phyloP scores from a whole-genome alignment of 2,888 invertebrate genomes.

The Aleiodes testaceus region DNA sequence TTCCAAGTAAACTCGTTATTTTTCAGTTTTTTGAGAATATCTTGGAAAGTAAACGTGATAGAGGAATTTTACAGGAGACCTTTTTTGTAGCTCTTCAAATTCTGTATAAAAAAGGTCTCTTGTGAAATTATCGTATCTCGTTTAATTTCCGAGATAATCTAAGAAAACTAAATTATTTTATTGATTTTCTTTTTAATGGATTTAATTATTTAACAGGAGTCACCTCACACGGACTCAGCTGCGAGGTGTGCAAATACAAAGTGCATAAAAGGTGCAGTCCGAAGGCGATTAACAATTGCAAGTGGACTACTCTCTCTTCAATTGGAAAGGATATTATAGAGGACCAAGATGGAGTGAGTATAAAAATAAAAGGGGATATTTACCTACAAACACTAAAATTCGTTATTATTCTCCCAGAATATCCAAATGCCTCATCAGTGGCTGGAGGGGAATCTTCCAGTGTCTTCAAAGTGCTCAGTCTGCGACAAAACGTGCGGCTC shows the following conservation, averaged over 20 bases:
- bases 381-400: not conserved
- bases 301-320: conserved; percentile 97
- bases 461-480: conserved; percentile 92
- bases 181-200: not conserved
- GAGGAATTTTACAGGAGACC: no score
- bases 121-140: no score
- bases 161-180: no score
- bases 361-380: not conserved
- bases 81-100: no score
- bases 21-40: no score
- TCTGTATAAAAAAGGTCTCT: no score
- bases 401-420: conserved; percentile 75
- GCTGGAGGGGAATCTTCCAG: conserved; percentile 97
- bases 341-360: conserved; percentile 89
- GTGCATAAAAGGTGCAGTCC: conserved; percentile 96
- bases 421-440: conserved; percentile 98
- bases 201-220: conserved; percentile 78
- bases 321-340: conserved; percentile 96
- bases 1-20: no score
- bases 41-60: no score
- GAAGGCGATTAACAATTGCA: conserved; percentile 94
- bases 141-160: no score
- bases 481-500: conserved; percentile 98
- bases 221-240: conserved; percentile 95
- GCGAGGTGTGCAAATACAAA: conserved; percentile 98